These are phyloP conservation scores for Setophaga kirtlandii DNA, from an alignment of 2,113 vertebrate species.

Conservation along the genomic window DNA sequence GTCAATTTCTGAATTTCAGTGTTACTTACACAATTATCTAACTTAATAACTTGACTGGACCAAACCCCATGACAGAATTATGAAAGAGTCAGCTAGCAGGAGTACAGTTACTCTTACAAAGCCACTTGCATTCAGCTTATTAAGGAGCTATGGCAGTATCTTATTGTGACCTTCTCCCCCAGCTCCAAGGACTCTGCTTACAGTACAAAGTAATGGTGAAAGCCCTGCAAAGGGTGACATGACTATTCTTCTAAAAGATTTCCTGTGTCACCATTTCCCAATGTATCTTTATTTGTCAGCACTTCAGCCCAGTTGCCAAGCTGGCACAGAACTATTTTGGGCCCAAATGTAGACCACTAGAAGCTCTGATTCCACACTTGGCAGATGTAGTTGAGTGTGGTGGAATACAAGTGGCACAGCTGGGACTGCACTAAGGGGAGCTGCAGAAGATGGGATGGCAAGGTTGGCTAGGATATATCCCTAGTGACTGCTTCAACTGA, in stretches of 20 bases:
- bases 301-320: background rate
- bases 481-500: background rate
- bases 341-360: background rate
- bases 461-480: background rate
- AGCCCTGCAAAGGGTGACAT: background rate
- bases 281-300: background rate
- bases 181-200: background rate
- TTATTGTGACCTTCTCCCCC: background rate
- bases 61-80: background rate
- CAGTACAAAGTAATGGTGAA: background rate
- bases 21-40: background rate
- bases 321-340: background rate
- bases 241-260: background rate
- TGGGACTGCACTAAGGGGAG: background rate
- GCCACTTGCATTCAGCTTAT: background rate
- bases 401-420: background rate
- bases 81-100: background rate
- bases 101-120: background rate
- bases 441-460: background rate
- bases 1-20: background rate
- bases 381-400: background rate
- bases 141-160: background rate
- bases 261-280: background rate
- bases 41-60: background rate
- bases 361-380: background rate